Evolutionary conservation across 2,797 vertebrate genomes (phyloP).

Genomic region (Cuniculus paca): DNA sequence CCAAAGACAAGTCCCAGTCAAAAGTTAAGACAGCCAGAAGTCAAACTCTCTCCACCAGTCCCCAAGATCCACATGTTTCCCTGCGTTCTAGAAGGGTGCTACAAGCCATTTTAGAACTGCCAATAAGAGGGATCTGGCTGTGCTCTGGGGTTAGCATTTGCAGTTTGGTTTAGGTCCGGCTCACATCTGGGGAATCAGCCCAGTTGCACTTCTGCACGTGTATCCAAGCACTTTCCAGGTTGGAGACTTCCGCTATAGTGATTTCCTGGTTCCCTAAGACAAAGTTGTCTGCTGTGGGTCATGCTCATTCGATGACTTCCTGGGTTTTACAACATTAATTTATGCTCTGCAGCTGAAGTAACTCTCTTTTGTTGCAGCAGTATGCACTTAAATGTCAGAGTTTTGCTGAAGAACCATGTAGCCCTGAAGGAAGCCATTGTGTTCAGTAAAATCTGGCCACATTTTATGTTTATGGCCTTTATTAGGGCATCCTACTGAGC

Average conservation of each 20-base stretch:
- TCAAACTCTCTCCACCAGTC: neutral
- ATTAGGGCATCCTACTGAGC: constrained; percentile 74
- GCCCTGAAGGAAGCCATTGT: constrained; percentile 78
- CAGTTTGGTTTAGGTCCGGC: constrained; percentile 21
- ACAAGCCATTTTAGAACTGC: constrained; percentile 48
- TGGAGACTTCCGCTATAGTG: neutral
- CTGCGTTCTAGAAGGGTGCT: neutral
- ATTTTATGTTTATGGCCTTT: constrained; percentile 83
- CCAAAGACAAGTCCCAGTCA: neutral
- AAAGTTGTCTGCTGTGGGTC: neutral
- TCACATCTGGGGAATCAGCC: neutral
- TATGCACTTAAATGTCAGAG: constrained; percentile 71
- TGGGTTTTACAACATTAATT: constrained; percentile 78
- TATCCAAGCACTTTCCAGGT: neutral
- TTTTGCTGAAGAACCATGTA: constrained; percentile 70
- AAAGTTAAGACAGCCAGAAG: neutral
- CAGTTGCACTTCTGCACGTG: neutral
- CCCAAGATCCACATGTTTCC: neutral
- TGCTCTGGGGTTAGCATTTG: constrained; percentile 50
- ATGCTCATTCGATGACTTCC: constrained; percentile 53
- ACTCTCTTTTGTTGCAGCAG: constrained; percentile 63
- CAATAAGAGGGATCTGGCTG: constrained; percentile 71
- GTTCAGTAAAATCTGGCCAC: constrained; percentile 73
- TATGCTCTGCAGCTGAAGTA: constrained; percentile 72
- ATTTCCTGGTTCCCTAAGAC: neutral